These are phyloP conservation scores for Grus americana DNA, from an alignment of 2,113 vertebrate genomes.

Conservation along the genomic window DNA sequence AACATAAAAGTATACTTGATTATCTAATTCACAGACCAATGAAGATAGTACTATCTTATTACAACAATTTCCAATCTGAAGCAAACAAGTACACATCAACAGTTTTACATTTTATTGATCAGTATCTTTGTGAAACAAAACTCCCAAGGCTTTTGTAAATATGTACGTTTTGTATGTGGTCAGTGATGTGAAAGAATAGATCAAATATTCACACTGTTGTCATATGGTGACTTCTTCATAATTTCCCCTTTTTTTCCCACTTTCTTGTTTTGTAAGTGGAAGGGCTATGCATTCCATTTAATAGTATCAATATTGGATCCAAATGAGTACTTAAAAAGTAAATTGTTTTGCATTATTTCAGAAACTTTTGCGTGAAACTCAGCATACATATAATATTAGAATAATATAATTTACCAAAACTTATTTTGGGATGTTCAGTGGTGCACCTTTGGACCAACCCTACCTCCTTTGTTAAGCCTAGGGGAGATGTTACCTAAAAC, in stretches of 20 bases:
- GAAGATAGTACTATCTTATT: neutral
- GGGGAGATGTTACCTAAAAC: neutral
- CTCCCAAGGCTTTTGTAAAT: neutral
- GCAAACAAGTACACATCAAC: rapidly evolving
- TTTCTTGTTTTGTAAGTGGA: neutral
- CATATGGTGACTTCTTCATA: neutral
- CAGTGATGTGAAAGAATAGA: neutral
- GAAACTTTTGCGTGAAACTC: neutral
- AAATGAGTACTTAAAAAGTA: neutral
- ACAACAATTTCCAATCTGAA: neutral
- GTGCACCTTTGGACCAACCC: neutral
- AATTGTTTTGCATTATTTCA: neutral
- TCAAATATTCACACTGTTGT: neutral
- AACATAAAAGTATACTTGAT: neutral
- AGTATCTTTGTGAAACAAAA: neutral
- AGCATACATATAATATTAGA: neutral
- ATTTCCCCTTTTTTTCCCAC: rapidly evolving
- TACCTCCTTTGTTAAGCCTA: neutral
- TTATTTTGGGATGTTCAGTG: neutral
- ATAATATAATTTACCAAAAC: neutral
- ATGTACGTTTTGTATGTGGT: neutral
- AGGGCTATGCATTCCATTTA: neutral
- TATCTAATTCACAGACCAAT: neutral
- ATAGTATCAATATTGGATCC: neutral
- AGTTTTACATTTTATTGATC: neutral